phyloP scores from a whole-genome alignment of 2,113 vertebrate genomes.

The Tupaia chinensis region DNA sequence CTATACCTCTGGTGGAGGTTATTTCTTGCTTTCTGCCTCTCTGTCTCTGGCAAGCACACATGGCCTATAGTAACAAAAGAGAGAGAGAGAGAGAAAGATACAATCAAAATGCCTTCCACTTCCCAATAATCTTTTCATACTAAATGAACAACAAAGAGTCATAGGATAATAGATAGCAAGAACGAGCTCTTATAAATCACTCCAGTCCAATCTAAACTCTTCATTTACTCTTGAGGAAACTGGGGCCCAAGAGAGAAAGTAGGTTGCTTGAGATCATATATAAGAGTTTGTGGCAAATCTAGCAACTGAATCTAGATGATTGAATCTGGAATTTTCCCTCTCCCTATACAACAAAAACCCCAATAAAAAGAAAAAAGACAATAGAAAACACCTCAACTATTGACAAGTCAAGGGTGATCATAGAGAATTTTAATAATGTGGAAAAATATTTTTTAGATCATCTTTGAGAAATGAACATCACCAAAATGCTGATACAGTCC shows the following conservation, averaged over 20 bases:
- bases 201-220: not conserved
- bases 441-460: conserved; percentile 18
- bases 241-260: not conserved
- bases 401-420: not conserved
- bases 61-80: too few relatives aligned
- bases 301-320: not conserved
- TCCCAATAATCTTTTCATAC: conserved; percentile 1
- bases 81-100: conserved; percentile 37
- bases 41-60: too few relatives aligned
- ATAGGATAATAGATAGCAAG: not conserved
- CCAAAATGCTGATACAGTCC: not conserved
- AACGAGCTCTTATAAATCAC: not conserved
- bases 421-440: conserved; percentile 3
- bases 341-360: not conserved
- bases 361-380: not conserved
- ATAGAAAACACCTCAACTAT: not conserved
- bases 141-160: conserved; percentile 20
- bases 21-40: too few relatives aligned
- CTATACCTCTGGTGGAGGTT: too few relatives aligned
- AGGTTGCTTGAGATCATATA: not conserved
- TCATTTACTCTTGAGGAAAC: not conserved
- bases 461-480: conserved; percentile 40
- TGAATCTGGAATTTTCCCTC: not conserved
- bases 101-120: not conserved
- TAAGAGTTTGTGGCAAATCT: not conserved